Conservation (phyloP, 2,113 vertebrate species). For the Ploceus nigricollis region DNA sequence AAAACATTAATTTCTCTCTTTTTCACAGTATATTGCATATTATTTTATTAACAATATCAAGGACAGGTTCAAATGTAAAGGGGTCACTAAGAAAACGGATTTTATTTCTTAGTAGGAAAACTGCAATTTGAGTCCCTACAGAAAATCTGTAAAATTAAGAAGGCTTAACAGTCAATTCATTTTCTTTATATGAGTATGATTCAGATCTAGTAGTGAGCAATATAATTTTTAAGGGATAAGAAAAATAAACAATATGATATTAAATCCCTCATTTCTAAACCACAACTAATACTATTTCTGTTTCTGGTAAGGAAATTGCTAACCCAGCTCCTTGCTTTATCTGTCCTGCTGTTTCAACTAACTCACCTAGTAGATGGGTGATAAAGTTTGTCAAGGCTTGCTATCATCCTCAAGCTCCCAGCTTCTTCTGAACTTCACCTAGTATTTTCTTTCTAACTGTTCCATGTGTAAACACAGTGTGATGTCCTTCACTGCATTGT, state of each 20-base stretch:
- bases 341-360: background rate
- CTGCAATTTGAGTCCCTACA: background rate
- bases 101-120: background rate
- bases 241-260: background rate
- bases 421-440: background rate
- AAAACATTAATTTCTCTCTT: background rate
- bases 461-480: background rate
- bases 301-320: background rate
- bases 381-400: background rate
- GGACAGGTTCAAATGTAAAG: background rate
- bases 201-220: background rate
- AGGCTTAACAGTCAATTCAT: background rate
- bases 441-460: background rate
- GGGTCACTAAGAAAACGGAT: background rate
- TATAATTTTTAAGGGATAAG: background rate
- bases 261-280: background rate
- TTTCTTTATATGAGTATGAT: background rate
- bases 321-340: background rate
- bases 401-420: background rate
- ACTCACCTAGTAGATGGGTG: background rate
- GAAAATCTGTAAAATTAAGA: background rate
- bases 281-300: background rate
- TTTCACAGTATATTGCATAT: background rate
- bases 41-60: background rate
- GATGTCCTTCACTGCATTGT: background rate